Evolutionary conservation across 2,797 vertebrate species (phyloP), one percentile per base, ranked within the genome.

Genomic region (Poeciliopsis infans): DNA sequence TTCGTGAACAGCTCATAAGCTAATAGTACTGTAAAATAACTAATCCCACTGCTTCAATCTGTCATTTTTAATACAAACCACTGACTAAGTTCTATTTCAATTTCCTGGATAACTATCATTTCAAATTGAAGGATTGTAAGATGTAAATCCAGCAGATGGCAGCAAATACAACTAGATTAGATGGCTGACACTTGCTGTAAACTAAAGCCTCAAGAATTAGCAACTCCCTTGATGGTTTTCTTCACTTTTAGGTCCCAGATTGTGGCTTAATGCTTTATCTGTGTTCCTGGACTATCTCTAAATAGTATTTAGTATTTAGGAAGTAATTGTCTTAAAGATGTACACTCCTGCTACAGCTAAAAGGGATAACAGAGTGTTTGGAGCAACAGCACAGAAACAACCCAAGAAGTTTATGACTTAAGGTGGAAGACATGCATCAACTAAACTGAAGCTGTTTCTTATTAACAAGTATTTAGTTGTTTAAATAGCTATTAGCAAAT

Each of bases 101-200:
- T 55, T n/a, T 4, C 53, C 53, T n/a, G 4, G 10, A n/a, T 11
- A 55, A 55, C 10, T 12, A 55, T 55, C 0, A 55, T n/a, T 55
- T 12, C 25, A 59, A 59, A 59, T 59, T 31, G 55, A 28, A 28
- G n/a, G 20, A 13, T 70, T 41, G 5, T 15, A n/a, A 70, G 7
- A 43, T 70, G 10, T 45, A 25, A 70, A 45, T n/a, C 68, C 68
- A 70, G 68, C 12, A 70, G 68, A n/a, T 70, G 41, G 41, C 41
- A 70, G 41, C 41, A 59, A 45, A 25, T 4, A n/a, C 36, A 41
- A 25, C 39, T 59, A 59, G 12, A 12, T 8, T 69, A 66, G 15
- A 66, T 36, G 13, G 18, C 36, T 16, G 66, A 5, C 23, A n/a
- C 10, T 23, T 45, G 5, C 39, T 11, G 12, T 70, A 43, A 36